phyloP scores from a whole-genome alignment of 2,113 vertebrate species.

The Megaptera novaeangliae region DNA sequence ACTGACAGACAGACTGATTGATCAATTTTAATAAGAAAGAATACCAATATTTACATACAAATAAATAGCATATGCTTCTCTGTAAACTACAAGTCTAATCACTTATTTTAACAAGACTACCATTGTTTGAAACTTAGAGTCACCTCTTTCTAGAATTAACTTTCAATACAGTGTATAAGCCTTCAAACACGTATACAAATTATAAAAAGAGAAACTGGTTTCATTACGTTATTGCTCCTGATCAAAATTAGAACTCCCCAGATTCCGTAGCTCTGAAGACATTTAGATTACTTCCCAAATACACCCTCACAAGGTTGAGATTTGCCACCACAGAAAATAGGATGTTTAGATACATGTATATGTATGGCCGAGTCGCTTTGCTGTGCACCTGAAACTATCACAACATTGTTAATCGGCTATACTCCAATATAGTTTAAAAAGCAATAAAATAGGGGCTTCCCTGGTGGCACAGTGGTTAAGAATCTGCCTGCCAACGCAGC shows the following conservation, averaged over 20 bases:
- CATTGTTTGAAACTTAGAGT: slow-evolving; percentile 29
- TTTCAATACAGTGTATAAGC: not conserved
- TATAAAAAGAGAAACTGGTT: not conserved
- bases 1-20: not conserved
- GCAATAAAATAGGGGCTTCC: too few species aligned
- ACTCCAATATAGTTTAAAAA: too few species aligned
- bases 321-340: not conserved
- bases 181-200: not conserved
- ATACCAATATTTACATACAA: slow-evolving; percentile 17
- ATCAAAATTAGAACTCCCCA: not conserved
- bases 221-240: not conserved
- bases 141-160: not conserved
- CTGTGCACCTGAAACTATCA: too few species aligned
- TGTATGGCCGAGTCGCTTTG: too few species aligned
- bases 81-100: not conserved
- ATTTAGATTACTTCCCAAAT: not conserved
- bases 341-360: not conserved
- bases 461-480: too few species aligned
- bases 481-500: too few species aligned
- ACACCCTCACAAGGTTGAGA: not conserved
- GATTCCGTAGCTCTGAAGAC: not conserved
- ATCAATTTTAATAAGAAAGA: slow-evolving; percentile 42
- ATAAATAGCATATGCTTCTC: not conserved
- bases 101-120: slow-evolving; percentile 21
- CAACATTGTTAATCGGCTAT: too few species aligned